A percentile compares a stretch with the other conserved stretches of the same genome.
phyloP scores from a whole-genome alignment of 2,888 invertebrate genomes.

The Drosophila niveifrons region DNA sequence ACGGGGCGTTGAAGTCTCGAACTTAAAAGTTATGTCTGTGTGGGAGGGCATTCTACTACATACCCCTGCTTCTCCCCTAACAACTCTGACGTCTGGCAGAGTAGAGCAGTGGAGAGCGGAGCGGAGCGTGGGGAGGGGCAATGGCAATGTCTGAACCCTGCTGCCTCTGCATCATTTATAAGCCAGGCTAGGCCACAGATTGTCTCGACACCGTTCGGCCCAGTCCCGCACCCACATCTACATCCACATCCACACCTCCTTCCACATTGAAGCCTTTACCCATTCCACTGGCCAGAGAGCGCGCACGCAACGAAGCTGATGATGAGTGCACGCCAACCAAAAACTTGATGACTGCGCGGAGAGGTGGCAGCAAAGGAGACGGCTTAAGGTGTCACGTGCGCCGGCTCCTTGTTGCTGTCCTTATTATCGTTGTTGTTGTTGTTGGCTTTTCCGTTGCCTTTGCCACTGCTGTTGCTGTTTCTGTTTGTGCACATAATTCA shows the following conservation, averaged over 20 bases:
- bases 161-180: conserved; percentile 78
- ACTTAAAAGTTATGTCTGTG: conserved; percentile 76
- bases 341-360: conserved; percentile 62
- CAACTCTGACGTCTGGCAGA: conserved; percentile 10
- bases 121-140: conserved; percentile 9
- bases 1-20: conserved; percentile 79
- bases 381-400: conserved; percentile 72
- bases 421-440: conserved; percentile 4
- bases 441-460: conserved; percentile 1
- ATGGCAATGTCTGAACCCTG: conserved; percentile 41
- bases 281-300: conserved; percentile 22
- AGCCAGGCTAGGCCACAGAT: conserved; percentile 79
- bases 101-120: background rate
- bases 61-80: background rate
- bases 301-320: conserved; percentile 71
- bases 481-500: conserved; percentile 71
- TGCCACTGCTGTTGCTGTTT: conserved; percentile 27
- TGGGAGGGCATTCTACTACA: conserved; percentile 17
- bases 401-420: conserved; percentile 25
- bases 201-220: conserved; percentile 68
- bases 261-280: background rate
- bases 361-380: background rate
- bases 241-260: background rate
- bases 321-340: conserved; percentile 73
- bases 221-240: conserved; percentile 21